phyloP scores from a whole-genome alignment of 2,113 vertebrate species.

The Castor canadensis region DNA sequence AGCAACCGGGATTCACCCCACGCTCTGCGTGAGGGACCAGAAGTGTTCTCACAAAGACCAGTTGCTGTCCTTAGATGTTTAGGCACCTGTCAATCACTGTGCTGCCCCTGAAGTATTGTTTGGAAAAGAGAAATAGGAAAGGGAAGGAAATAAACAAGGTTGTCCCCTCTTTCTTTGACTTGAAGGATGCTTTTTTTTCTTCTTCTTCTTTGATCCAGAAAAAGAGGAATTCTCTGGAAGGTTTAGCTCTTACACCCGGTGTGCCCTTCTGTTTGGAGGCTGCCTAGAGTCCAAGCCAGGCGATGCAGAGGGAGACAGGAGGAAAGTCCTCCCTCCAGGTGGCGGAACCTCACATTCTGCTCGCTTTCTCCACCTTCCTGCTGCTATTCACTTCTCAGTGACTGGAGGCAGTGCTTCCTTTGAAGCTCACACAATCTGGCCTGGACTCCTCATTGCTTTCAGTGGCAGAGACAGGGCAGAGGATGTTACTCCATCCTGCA shows the following conservation, averaged over 20 bases:
- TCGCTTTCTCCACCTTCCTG: neutral
- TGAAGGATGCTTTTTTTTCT: neutral
- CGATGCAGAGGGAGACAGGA: neutral
- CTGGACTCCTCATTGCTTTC: neutral
- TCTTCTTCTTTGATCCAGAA: neutral
- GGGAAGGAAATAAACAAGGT: neutral
- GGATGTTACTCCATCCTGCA: neutral
- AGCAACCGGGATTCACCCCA: neutral
- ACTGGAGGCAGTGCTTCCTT: neutral
- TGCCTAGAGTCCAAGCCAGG: neutral
- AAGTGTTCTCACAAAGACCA: neutral
- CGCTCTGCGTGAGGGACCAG: neutral
- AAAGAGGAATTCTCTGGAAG: neutral
- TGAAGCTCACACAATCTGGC: neutral
- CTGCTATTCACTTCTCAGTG: neutral
- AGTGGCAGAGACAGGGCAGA: neutral
- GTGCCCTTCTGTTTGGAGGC: neutral
- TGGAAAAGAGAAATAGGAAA: accelerated
- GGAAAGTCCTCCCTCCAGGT: neutral
- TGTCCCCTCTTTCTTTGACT: neutral
- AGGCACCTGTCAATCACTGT: neutral
- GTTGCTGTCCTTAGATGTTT: neutral
- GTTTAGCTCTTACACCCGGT: neutral
- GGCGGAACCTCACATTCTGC: neutral
- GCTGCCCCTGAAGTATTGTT: no score